Evolutionary conservation across 2,113 vertebrate species (phyloP).

Genomic region (Emydura subglobosa): DNA sequence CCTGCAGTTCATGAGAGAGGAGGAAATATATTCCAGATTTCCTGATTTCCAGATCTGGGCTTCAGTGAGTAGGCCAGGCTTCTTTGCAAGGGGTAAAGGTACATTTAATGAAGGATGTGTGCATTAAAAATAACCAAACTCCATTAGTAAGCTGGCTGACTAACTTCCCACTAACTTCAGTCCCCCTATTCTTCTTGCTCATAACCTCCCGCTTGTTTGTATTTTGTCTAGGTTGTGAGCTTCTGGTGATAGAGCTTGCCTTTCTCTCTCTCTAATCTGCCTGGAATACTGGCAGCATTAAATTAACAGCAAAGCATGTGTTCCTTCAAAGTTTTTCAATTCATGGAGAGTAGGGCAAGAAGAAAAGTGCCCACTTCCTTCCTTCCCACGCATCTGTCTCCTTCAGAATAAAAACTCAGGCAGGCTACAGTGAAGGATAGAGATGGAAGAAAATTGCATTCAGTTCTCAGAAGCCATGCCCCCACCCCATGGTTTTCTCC

Average conservation of each 20-base stretch:
- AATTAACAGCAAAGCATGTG: neutral
- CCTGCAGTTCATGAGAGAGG: neutral
- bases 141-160: neutral
- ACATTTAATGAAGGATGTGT: neutral
- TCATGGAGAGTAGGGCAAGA: neutral
- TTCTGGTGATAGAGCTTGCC: neutral
- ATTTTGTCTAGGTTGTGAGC: neutral
- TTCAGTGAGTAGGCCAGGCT: neutral
- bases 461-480: neutral
- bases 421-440: neutral
- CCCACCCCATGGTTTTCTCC: neutral
- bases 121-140: neutral
- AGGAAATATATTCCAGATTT: neutral
- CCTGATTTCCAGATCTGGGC: neutral
- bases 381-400: neutral
- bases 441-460: neutral
- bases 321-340: neutral
- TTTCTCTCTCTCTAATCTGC: neutral
- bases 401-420: fast-evolving
- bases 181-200: neutral
- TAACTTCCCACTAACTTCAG: too few relatives aligned
- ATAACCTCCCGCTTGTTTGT: neutral
- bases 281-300: neutral
- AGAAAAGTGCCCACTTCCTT: neutral
- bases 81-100: neutral